Percentiles rank a stretch among this genome's conserved stretches.
Evolutionary conservation across 53 echinoderm and acorn worm genomes (phyloP).

Genomic region (Hippasteria phrygiana): DNA sequence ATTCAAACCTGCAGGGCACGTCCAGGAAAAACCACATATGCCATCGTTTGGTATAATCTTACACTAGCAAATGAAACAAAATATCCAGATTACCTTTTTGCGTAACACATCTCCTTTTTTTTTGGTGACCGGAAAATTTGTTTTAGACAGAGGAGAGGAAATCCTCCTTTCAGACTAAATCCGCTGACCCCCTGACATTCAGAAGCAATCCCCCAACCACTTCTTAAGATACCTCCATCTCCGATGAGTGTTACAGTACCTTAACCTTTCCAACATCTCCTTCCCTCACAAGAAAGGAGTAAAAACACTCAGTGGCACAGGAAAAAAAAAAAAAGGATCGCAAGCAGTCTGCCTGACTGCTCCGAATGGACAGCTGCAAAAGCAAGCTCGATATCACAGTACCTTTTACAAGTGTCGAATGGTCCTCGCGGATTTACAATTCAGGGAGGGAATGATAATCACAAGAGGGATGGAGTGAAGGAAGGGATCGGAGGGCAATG

Average conservation of each 20-base stretch:
- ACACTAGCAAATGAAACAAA: background rate
- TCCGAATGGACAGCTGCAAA: conserved; percentile 48
- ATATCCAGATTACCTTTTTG: background rate
- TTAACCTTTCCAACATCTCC: conserved; percentile 16
- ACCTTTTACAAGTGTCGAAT: background rate
- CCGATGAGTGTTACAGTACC: conserved; percentile 24
- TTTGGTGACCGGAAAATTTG: background rate
- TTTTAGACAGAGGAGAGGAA: background rate
- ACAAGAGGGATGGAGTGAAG: background rate
- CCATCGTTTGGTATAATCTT: background rate
- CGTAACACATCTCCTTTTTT: background rate
- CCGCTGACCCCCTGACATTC: conserved; percentile 18
- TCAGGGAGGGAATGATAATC: background rate
- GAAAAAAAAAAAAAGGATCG: conserved; percentile 22
- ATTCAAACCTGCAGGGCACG: background rate
- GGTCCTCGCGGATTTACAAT: conserved; percentile 17
- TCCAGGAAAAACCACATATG: background rate
- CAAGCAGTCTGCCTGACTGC: conserved; percentile 37
- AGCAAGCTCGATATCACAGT: conserved; percentile 1
- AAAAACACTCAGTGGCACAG: background rate
- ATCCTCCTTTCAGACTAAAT: background rate
- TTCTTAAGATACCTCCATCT: background rate
- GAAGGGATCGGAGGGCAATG: background rate
- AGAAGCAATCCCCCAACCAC: background rate
- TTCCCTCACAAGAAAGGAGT: background rate